Conservation (phyloP, 35 echinoderm and acorn worm species). For the Ophioderma brevispina region DNA sequence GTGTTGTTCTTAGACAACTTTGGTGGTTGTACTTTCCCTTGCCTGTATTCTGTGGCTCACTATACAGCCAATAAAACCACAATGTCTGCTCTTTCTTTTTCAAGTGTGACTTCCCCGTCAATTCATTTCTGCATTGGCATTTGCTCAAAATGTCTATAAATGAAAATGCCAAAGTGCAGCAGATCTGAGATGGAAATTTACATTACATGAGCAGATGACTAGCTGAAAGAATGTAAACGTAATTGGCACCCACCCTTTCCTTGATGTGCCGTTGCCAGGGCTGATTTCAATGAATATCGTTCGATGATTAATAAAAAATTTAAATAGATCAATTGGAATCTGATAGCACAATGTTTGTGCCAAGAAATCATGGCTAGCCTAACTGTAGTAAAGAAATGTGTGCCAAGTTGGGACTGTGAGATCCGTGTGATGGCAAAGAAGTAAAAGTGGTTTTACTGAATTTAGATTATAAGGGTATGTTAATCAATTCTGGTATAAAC, state of each 20-base stretch:
- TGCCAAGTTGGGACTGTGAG: background rate
- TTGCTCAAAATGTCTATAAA: background rate
- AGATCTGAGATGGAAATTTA: background rate
- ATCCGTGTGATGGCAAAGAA: background rate
- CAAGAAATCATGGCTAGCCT: background rate
- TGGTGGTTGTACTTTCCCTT: no score
- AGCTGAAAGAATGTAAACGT: background rate
- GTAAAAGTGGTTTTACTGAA: no score
- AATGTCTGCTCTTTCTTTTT: background rate
- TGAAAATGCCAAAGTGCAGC: background rate
- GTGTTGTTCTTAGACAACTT: no score
- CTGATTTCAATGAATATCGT: background rate
- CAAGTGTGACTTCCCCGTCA: background rate
- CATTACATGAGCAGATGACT: background rate
- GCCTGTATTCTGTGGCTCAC: no score
- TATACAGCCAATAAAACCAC: background rate
- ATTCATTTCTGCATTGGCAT: background rate
- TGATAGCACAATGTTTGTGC: background rate
- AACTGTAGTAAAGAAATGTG: background rate
- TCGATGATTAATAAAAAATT: background rate
- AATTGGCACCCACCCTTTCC: background rate
- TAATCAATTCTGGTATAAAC: no score
- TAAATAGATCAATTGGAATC: background rate
- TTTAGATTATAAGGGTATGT: no score
- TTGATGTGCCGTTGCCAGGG: background rate